Evolutionary conservation across 1,140 invertebrate species (phyloP), one percentile per base, ranked within the genome.

Genomic region (Drosophila nigrodunni): DNA sequence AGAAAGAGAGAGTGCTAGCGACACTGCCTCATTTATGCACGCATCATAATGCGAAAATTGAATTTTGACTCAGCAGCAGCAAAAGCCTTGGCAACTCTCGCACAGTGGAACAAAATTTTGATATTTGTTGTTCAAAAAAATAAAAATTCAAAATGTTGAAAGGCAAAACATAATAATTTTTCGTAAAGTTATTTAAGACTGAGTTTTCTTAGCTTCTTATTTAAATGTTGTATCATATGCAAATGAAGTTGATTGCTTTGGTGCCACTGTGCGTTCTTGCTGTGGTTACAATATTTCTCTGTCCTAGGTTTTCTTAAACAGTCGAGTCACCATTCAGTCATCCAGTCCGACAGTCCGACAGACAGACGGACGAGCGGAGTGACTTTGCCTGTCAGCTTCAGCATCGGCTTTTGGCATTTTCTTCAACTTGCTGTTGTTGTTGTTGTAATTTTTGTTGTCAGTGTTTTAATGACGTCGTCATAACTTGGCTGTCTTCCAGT

Each of bases 1-100:
- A 47, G 41, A 6, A 10, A 25, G 43, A 35, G n/a, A 10, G 25
- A 15, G 57, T 2, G 1, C 25, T n/a, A 9, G 35, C 11, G 7
- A 10, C 7, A 11, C 39, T 25, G 18, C 30, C 60, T 75, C 68
- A 59, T 65, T 71, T 71, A 59, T 76, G 62, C 67, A 72, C 74
- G 62, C 68, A 76, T 57, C 54, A 76, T 87, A 78, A 86, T 78
- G 74, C 66, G 77, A 59, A 87, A 88, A 88, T 87, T 87, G 85
- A 87, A 88, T 87, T 87, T 83, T 87, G 83, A 88, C 83, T 88
- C 83, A 54, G 15, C 10, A 11, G 2, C 39, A 6, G 54, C 34
- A 18, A 10, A 15, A 15, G 30, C 25, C 37, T 18, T 15, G 7
- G 35, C 18, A 8, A 15, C 15, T 13, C 9, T 37, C 7, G 50